These are phyloP conservation scores for Mus spretus DNA, from an alignment of 2,797 vertebrate species.

Conservation along the genomic window DNA sequence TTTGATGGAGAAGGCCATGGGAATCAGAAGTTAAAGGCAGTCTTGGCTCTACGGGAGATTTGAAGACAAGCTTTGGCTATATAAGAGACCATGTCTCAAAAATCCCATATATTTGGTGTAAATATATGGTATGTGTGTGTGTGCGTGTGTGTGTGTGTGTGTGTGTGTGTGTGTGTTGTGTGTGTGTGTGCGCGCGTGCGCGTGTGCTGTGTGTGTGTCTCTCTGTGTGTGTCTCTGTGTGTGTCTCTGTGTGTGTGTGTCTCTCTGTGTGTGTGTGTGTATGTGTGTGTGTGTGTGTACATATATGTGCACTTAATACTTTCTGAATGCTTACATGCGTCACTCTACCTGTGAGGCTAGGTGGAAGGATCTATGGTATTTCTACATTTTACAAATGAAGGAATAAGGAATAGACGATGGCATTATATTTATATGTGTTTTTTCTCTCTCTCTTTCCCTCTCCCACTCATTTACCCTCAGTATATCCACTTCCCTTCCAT, in stretches of 20 bases:
- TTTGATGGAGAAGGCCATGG: neutral
- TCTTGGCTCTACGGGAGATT: neutral
- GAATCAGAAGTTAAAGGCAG: neutral
- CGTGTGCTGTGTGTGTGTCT: neutral
- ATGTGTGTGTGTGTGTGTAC: neutral
- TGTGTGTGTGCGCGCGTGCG: too few relatives aligned
- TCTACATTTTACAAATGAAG: neutral
- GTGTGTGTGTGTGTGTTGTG: neutral
- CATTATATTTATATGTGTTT: neutral
- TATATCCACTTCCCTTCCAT: neutral
- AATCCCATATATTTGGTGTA: neutral
- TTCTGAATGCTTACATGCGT: neutral
- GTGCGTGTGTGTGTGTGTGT: neutral
- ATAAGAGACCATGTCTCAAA: neutral
- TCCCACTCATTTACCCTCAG: neutral
- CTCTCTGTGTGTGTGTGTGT: neutral
- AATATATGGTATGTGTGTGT: neutral
- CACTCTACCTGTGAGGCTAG: too few relatives aligned
- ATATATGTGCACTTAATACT: neutral
- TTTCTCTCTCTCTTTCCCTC: too few relatives aligned
- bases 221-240: neutral
- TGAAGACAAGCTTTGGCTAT: neutral
- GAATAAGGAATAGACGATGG: neutral
- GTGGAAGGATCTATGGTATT: neutral
- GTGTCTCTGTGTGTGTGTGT: neutral